phyloP scores from a whole-genome alignment of 2,113 vertebrate species.

The Anser cygnoides region DNA sequence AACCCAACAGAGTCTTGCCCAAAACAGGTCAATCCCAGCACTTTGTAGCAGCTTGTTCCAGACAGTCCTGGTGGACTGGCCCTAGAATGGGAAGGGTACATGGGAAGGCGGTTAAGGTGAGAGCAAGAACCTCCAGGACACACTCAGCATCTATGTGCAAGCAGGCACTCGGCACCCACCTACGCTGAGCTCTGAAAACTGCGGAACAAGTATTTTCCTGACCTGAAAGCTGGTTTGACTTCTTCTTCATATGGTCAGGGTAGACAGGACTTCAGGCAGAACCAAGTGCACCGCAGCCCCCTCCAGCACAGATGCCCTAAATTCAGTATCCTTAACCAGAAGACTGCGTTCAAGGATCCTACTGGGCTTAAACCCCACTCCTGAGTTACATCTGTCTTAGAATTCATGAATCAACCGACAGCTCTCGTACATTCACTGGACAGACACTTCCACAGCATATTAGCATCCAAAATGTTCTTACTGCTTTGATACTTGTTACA shows the following conservation, averaged over 20 bases:
- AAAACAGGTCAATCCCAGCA: neutral
- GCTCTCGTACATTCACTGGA: neutral
- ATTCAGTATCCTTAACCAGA: neutral
- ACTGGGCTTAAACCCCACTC: neutral
- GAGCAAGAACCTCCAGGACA: neutral
- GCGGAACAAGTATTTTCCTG: neutral
- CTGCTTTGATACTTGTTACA: constrained; percentile 28
- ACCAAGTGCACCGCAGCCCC: neutral
- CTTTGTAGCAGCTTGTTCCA: neutral
- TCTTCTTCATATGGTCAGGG: neutral
- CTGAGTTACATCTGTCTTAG: neutral
- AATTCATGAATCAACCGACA: neutral
- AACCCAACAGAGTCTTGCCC: neutral
- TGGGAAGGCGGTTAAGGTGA: fast-evolving
- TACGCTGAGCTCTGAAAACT: neutral
- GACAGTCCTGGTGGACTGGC: neutral
- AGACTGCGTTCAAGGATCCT: neutral
- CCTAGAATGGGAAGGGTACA: neutral
- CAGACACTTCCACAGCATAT: constrained; percentile 8
- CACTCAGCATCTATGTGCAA: neutral
- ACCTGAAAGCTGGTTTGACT: neutral
- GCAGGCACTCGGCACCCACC: neutral
- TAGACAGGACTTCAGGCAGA: neutral
- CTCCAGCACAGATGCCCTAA: neutral
- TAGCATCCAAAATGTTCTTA: neutral